Percentiles rank a stretch among this genome's conserved stretches.
Evolutionary conservation across 2,888 invertebrate genomes (phyloP).

Genomic region (Strigamia crassipes): DNA sequence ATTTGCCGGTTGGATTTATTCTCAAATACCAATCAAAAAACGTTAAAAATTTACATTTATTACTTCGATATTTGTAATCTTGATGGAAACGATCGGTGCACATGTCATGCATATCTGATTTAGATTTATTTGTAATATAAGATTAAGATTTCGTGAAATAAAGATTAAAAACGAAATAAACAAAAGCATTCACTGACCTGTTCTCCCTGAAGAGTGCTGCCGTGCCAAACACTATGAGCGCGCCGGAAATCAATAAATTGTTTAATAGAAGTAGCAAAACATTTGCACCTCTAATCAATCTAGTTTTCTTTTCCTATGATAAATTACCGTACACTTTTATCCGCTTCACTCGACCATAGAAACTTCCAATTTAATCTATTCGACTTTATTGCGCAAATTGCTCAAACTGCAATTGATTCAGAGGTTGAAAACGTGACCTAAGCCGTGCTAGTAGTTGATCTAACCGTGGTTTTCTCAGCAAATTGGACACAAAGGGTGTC

Average conservation of each 20-base stretch:
- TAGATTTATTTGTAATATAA: background rate
- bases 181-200: background rate
- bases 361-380: background rate
- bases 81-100: background rate
- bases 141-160: background rate
- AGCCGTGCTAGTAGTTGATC: background rate
- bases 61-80: background rate
- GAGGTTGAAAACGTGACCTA: background rate
- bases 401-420: background rate
- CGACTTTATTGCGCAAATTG: background rate
- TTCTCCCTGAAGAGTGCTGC: background rate
- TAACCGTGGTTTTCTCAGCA: slow-evolving; percentile 20
- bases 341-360: background rate
- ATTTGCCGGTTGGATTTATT: slow-evolving; percentile 44
- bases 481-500: slow-evolving; percentile 28
- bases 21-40: slow-evolving; percentile 42
- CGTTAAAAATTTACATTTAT: background rate
- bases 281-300: no score
- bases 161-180: background rate
- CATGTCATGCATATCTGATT: background rate
- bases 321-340: background rate
- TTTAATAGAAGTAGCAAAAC: no score
- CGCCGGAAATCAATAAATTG: background rate
- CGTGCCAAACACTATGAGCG: background rate
- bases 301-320: background rate